These are phyloP conservation scores for Lanius ludovicianus DNA, from an alignment of 2,113 vertebrate genomes.

Conservation along the genomic window DNA sequence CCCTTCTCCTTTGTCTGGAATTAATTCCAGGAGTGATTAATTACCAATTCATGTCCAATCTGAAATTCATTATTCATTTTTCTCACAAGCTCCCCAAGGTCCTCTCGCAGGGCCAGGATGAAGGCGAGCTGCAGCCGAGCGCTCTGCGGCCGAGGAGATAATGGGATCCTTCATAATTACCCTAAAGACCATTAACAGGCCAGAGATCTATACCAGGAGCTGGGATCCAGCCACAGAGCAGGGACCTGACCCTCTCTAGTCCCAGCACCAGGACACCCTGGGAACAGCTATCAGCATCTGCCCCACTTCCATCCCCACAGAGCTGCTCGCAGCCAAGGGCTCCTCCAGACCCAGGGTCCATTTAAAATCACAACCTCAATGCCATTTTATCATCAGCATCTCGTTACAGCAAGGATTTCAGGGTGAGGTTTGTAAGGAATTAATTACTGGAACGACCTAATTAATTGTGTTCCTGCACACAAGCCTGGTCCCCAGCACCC, in stretches of 20 bases:
- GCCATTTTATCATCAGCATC: not conserved
- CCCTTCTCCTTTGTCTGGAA: constrained; percentile 50
- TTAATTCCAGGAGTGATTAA: constrained; percentile 71
- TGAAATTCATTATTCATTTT: constrained; percentile 73
- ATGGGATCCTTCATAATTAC: constrained; percentile 69
- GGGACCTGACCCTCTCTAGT: not conserved
- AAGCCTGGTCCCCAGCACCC: not conserved
- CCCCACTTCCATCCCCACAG: not conserved
- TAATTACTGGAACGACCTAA: constrained; percentile 57
- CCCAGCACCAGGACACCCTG: not conserved
- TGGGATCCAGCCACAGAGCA: not conserved
- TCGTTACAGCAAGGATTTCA: not conserved
- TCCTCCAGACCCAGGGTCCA: accelerated
- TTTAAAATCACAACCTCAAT: not conserved
- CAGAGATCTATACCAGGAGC: constrained; percentile 9
- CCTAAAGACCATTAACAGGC: constrained; percentile 61
- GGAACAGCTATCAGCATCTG: not conserved
- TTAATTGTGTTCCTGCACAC: constrained; percentile 18
- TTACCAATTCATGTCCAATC: constrained; percentile 70
- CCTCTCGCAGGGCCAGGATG: constrained; percentile 12
- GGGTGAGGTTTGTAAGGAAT: constrained; percentile 30
- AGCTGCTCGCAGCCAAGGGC: not conserved
- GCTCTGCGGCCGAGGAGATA: constrained; percentile 53
- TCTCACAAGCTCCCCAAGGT: constrained; percentile 61
- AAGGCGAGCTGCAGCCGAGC: not conserved